These are phyloP conservation scores for Anolis apletophallus DNA, from an alignment of 2,797 vertebrate species.

Conservation along the genomic window DNA sequence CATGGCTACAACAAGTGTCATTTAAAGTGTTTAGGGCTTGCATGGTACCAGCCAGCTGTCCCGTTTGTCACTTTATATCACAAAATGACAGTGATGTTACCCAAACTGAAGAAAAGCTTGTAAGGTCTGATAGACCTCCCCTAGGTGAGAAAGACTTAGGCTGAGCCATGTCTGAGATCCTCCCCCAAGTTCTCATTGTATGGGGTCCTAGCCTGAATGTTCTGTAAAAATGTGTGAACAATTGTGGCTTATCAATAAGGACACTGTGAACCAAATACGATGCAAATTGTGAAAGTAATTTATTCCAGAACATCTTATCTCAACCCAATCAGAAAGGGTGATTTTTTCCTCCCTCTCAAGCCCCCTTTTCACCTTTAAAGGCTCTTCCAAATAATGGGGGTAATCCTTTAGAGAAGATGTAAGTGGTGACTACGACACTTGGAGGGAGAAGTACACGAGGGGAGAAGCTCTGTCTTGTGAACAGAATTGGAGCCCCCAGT, in stretches of 20 bases:
- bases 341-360: not conserved
- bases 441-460: not conserved
- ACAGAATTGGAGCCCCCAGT: not conserved
- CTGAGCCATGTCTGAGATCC: not conserved
- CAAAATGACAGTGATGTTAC: not conserved
- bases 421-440: not conserved
- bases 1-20: not conserved
- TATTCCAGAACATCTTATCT: not conserved
- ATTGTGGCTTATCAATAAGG: not conserved
- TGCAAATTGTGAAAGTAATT: not conserved
- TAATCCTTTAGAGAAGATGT: not conserved
- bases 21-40: not conserved
- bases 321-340: not conserved
- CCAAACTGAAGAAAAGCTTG: not conserved
- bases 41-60: not conserved
- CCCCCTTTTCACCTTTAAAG: not conserved
- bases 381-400: not conserved
- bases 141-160: not conserved
- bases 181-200: not conserved
- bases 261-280: not conserved
- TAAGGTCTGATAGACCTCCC: not conserved
- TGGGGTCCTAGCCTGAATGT: not conserved
- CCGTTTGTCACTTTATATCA: not conserved
- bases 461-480: not conserved
- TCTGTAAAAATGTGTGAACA: not conserved